Conservation (phyloP, 2,888 invertebrate species). For the Caenorhabditis drosophilae region DNA sequence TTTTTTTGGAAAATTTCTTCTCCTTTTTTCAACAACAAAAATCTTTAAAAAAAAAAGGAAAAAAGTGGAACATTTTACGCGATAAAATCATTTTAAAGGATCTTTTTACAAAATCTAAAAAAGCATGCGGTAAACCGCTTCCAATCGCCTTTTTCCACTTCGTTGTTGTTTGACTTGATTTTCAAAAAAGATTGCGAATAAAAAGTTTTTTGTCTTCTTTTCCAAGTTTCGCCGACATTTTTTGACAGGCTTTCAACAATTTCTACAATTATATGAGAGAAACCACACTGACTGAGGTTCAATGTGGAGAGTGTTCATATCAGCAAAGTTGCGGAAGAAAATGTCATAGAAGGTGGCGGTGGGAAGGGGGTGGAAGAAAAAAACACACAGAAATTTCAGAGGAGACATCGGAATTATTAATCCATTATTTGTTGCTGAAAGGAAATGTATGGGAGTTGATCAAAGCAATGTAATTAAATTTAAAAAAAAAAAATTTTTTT, state of each 20-base stretch:
- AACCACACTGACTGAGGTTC: slow-evolving; percentile 59
- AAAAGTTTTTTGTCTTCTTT: slow-evolving; percentile 9
- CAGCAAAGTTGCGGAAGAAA: slow-evolving; percentile 66
- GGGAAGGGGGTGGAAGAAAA: no score
- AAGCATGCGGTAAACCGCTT: no score
- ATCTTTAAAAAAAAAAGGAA: no score
- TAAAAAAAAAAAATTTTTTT: slow-evolving; percentile 2
- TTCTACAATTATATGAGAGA: slow-evolving; percentile 66
- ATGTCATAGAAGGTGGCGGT: slow-evolving; percentile 63
- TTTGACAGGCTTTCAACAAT: slow-evolving; percentile 63
- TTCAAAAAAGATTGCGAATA: slow-evolving; percentile 10
- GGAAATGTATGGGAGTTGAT: slow-evolving; percentile 63
- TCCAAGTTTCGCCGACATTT: background rate
- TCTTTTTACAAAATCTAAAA: no score
- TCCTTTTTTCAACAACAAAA: no score
- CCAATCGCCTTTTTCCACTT: no score
- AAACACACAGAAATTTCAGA: slow-evolving; percentile 37
- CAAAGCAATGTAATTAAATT: slow-evolving; percentile 45
- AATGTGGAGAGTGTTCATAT: slow-evolving; percentile 65
- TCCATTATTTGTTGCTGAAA: slow-evolving; percentile 67
- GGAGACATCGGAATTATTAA: slow-evolving; percentile 63
- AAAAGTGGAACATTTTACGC: no score
- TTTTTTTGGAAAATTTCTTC: background rate
- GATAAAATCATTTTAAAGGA: no score
- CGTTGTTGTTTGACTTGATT: slow-evolving; percentile 7